Percentiles rank a stretch among this genome's conserved stretches.
phyloP scores from a whole-genome alignment of 1,140 invertebrate species.

The Listronotus oregonensis region DNA sequence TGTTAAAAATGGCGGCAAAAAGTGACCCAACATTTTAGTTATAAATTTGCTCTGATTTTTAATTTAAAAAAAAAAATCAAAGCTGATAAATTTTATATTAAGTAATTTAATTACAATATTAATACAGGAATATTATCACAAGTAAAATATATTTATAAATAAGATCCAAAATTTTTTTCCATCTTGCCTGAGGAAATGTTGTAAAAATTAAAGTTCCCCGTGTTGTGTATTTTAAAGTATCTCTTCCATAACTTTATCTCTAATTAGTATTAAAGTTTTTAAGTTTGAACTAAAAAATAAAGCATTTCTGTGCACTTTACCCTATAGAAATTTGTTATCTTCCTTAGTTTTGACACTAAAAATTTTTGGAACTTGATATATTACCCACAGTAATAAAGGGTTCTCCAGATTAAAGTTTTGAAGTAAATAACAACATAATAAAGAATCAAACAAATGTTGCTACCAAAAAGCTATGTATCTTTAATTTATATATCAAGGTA shows the following conservation, averaged over 20 bases:
- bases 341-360: constrained; percentile 18
- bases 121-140: too few relatives aligned
- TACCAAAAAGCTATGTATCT: too few relatives aligned
- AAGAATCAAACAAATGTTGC: constrained; percentile 9
- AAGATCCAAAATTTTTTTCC: too few relatives aligned
- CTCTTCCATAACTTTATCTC: background rate
- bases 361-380: constrained; percentile 20
- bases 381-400: constrained; percentile 10
- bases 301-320: constrained; percentile 18
- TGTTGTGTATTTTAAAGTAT: constrained; percentile 10
- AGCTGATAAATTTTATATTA: too few relatives aligned
- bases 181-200: constrained; percentile 14
- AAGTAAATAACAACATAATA: constrained; percentile 20
- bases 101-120: too few relatives aligned
- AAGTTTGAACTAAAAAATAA: constrained; percentile 20
- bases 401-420: constrained; percentile 18
- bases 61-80: too few relatives aligned
- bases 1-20: too few relatives aligned
- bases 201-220: constrained; percentile 25
- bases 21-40: too few relatives aligned
- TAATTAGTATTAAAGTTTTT: constrained; percentile 31
- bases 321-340: constrained; percentile 27
- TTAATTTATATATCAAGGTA: too few relatives aligned
- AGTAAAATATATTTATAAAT: too few relatives aligned
- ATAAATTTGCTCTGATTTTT: too few relatives aligned